phyloP scores from a whole-genome alignment of 2,888 invertebrate species.

The Alitta virens region DNA sequence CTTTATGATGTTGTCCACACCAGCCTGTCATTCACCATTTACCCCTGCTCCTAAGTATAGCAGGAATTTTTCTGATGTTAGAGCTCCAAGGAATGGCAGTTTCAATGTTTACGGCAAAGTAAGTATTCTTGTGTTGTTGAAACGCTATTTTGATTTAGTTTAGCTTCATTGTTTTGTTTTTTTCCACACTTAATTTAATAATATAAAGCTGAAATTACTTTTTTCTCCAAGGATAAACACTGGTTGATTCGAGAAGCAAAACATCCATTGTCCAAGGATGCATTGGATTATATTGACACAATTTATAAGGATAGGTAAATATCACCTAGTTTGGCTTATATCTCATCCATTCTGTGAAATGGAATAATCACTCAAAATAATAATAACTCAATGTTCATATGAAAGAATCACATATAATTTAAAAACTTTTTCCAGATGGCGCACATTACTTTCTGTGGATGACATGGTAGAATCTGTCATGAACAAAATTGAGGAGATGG shows the following conservation, averaged over 20 bases:
- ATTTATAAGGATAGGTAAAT: constrained; percentile 67
- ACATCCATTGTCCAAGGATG: constrained; percentile 64
- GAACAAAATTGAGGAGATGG: constrained; percentile 60
- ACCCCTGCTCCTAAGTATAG: constrained; percentile 75
- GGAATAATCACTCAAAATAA: too few relatives aligned
- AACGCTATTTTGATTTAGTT: too few relatives aligned
- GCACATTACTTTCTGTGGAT: constrained; percentile 80
- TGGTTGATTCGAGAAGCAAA: constrained; percentile 77
- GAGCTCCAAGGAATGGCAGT: constrained; percentile 67
- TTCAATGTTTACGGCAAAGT: constrained; percentile 58
- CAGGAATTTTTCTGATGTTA: constrained; percentile 64
- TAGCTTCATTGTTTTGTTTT: too few relatives aligned
- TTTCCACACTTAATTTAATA: too few relatives aligned
- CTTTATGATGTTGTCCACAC: constrained; percentile 82
- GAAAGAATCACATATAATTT: too few relatives aligned
- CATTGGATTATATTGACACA: constrained; percentile 67
- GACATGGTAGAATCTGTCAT: constrained; percentile 73
- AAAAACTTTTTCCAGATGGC: constrained; percentile 62
- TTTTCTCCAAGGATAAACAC: constrained; percentile 71
- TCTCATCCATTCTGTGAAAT: too few relatives aligned
- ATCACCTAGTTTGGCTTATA: background rate
- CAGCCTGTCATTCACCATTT: constrained; percentile 84
- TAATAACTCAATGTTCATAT: too few relatives aligned
- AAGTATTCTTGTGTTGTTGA: too few relatives aligned
- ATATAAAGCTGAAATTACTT: constrained; percentile 3